Evolutionary conservation across 2,113 vertebrate species (phyloP), one percentile per base, ranked within the genome.

Genomic region (Peromyscus maniculatus): DNA sequence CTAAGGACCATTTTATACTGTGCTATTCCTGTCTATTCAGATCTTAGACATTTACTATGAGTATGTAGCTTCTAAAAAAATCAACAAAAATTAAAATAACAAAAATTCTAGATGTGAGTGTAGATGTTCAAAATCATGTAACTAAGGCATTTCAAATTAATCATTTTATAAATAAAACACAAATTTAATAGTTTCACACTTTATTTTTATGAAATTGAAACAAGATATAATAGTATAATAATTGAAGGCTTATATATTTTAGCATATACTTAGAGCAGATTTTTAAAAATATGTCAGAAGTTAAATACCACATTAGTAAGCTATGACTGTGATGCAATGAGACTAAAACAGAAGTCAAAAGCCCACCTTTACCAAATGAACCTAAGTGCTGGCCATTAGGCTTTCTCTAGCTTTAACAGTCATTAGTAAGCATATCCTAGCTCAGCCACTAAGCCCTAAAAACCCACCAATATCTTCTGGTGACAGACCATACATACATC

Each of bases 191-290:
- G 64, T 78, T 92, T 31, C n/a, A 22, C 7, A 72, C 74, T 87
- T 52, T 16, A 71, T 82, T 91, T 96, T 91, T 91, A 90, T 84
- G 77, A 94, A n/a, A 92, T 67, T 59, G 75, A 89, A 87, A 91
- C 21, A 66, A 28, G 43, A 96, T 90, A 59, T 5, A 84, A 31
- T 77, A 39, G 49, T 59, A 26, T 74, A 80, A 43, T 69, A 87
- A 57, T 89, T 96, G 75, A 90, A 36, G 94, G 75, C 55, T 62
- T 69, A 95, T 90, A 80, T 9, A 90, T 79, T 96, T 88, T 86
- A 43, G 2, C 9, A 43, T 95, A 59, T 66, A 15, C 0, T 91
- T 97, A 66, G 33, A 91, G 57, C 1, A 88, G 24, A 55, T 55
- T 90, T 97, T 93, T n/a, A 0, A 86, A 93, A 91, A 64, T 26